Base-by-base conservation (phyloP, 1,140 invertebrate species). In the Cepaea nemoralis region DNA sequence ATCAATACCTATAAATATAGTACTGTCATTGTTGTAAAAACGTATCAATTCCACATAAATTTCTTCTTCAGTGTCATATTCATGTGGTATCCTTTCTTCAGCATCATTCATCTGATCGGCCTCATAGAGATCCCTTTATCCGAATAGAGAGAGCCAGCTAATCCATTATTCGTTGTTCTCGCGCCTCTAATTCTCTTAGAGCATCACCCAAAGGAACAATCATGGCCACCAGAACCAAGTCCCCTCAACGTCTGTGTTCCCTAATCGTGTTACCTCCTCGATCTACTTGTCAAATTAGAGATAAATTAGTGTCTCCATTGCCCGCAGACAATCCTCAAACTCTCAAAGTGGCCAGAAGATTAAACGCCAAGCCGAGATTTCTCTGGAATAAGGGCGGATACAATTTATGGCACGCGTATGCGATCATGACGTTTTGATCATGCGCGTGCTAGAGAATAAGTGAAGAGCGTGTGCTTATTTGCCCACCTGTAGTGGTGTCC, bases 221-320 rank as follows among this genome's bases (percentile, higher is more conserved):
- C 71, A 31, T 16, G 22, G 14, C 16, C 31, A 2, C 71, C 8
- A 27, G 35, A 70, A 70, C 37, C 14, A 40, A 27, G 69, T 31
- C 24, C 24, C 69, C 12, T 70, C 40, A 70, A 40, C 69, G 35
- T 24, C 59, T 70, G 19, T 16, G 69, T 35, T 27, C 71, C 22
- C 24, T 33, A 74, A 74, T 50, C 71, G 42, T 1, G 71, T 74
- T 74, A 74, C 39, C 16, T 74, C 71, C 8, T 0, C 71, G 16
- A 74, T 74, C 71, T 74, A 74, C 50, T 74, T 74, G 71, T 74
- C 71, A 48, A 74, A 74, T 74, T 74, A 74, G 71, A 74, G 27
- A 27, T 5, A 74, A 74, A 74, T 74, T 48, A 74, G 31, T 31
- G 33, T 63, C 71, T 22, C 27, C 71, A 48, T 45, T n/a, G 71